phyloP scores from a whole-genome alignment of 2,888 invertebrate species.

The Rutpela maculata region DNA sequence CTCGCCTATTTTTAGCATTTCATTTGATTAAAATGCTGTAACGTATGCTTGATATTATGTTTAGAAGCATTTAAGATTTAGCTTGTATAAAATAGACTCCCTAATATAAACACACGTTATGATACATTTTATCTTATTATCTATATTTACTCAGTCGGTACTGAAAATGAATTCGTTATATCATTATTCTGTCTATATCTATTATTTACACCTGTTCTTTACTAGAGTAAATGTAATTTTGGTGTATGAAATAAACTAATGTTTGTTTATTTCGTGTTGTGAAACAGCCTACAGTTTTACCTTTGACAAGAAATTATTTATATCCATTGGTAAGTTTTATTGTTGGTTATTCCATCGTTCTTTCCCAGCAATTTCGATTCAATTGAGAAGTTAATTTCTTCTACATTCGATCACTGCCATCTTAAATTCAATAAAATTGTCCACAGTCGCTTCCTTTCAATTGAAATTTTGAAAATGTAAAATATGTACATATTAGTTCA shows the following conservation, averaged over 20 bases:
- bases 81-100: neutral
- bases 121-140: constrained; percentile 1
- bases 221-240: neutral
- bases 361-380: neutral
- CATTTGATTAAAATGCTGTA: neutral
- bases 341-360: neutral
- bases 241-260: too few relatives aligned
- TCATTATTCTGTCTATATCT: neutral
- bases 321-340: neutral
- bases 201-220: neutral
- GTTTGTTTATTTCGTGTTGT: too few relatives aligned
- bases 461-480: too few relatives aligned
- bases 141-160: neutral
- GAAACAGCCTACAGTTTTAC: too few relatives aligned
- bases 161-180: neutral
- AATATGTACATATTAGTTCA: too few relatives aligned
- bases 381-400: too few relatives aligned
- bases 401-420: too few relatives aligned
- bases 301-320: neutral
- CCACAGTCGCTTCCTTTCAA: too few relatives aligned
- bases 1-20: neutral
- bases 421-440: too few relatives aligned
- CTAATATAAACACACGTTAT: neutral
- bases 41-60: neutral
- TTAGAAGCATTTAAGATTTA: neutral